Conservation (phyloP, 2,113 vertebrate species). For the Rhegmatorhina hoffmannsi region DNA sequence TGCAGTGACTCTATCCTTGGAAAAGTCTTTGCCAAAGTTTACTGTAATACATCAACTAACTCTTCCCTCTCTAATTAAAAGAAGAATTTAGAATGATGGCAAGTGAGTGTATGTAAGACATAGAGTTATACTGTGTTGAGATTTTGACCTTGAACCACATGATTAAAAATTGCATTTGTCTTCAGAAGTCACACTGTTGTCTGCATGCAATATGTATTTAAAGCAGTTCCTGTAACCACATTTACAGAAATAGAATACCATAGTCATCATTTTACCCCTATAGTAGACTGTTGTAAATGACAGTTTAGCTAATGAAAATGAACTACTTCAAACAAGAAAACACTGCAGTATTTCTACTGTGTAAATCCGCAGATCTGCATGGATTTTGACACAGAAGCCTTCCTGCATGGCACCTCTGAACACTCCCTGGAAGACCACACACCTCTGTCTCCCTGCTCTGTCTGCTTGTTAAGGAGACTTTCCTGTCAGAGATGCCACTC, state of each 20-base stretch:
- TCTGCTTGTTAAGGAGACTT: no score
- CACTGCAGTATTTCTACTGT: not conserved
- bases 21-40: not conserved
- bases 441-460: not conserved
- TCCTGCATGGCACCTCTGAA: not conserved
- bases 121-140: not conserved
- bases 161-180: not conserved
- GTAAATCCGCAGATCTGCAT: not conserved
- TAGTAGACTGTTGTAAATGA: not conserved
- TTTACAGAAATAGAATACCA: not conserved
- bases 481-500: not conserved
- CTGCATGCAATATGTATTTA: not conserved
- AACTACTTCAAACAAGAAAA: not conserved
- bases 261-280: not conserved
- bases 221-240: not conserved
- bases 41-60: not conserved
- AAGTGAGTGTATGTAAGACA: not conserved
- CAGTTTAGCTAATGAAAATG: not conserved
- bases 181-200: not conserved
- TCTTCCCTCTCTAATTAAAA: not conserved
- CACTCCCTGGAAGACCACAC: accelerated
- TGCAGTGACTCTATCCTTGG: not conserved
- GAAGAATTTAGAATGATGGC: not conserved
- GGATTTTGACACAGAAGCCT: not conserved
- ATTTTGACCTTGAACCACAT: not conserved